Evolutionary conservation across 2,113 vertebrate genomes (phyloP), one percentile per base, ranked within the genome.

Genomic region (Hucho hucho): DNA sequence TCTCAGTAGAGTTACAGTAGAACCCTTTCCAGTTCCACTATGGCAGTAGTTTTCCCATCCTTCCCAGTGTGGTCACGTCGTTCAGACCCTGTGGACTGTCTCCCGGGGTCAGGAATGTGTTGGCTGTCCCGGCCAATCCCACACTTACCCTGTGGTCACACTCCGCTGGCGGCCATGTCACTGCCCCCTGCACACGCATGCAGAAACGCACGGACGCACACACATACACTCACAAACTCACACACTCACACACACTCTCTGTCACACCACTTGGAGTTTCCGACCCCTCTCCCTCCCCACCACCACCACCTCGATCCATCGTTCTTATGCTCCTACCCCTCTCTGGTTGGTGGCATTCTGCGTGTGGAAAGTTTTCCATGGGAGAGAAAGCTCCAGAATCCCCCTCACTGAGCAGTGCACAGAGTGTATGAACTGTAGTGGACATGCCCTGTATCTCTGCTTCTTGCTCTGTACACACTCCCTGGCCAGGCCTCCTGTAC

Each of bases 71-170:
- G 53, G 13, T 64, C 25, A n/a, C 24, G 12, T n/a, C 24, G 12
- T 64, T 90, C 89, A 86, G 88, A 85, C 86, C 66, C 47, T 83
- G 78, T 82, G 66, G 79, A 82, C 82, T 80, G 84, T 90, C 88
- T 89, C 83, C 85, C 83, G 72, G 83, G 82, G 86, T 89, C 82
- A 82, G 83, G 83, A 88, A 85, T 83, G 79, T 75, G 76, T 79
- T 70, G 13, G 75, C 49, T 63, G 74, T 69, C 64, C 71, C 20
- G 26, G 84, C 81, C 84, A 81, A 77, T 69, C 80, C 29, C 70
- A 61, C 70, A 24, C 25, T 58, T 26, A 64, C 78, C 76, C 81
- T 79, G 64, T 69, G 73, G 71, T 80, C 76, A 81, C 14, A 25
- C 74, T 77, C 66, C 68, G 74, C 32, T 68, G 64, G 43, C 73